Conservation (phyloP, 2,113 vertebrate species). For the Chunga burmeisteri region DNA sequence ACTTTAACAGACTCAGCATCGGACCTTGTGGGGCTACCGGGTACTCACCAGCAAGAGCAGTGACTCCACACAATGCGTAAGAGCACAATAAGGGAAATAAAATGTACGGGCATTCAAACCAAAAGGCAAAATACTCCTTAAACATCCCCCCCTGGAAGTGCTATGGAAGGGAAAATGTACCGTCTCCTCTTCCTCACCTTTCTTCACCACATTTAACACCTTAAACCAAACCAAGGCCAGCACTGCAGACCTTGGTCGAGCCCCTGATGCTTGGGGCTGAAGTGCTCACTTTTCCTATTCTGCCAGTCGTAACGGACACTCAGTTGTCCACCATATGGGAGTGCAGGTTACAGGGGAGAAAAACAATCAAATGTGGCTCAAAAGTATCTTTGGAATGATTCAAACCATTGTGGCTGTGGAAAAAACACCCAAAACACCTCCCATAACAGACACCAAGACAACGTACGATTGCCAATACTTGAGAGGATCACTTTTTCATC, state of each 20-base stretch:
- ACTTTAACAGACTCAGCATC: neutral
- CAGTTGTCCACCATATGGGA: neutral
- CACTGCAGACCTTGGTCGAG: neutral
- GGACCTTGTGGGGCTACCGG: neutral
- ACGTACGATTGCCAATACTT: accelerated
- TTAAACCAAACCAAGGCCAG: neutral
- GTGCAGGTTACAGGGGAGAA: accelerated
- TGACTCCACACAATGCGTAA: accelerated
- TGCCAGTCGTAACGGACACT: neutral
- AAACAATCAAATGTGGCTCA: neutral
- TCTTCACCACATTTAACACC: neutral
- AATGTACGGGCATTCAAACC: neutral
- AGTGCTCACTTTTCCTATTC: neutral
- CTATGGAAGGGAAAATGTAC: neutral
- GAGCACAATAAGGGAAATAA: neutral
- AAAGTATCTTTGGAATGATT: neutral
- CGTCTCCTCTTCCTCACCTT: neutral
- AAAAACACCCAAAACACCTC: neutral
- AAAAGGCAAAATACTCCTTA: neutral
- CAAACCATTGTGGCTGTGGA: neutral
- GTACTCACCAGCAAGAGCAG: neutral
- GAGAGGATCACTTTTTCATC: neutral
- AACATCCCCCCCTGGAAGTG: neutral
- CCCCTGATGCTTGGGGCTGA: neutral
- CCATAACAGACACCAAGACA: neutral